These are phyloP conservation scores for Plectrocnemia conspersa DNA, from an alignment of 1,140 invertebrate species.

Conservation along the genomic window DNA sequence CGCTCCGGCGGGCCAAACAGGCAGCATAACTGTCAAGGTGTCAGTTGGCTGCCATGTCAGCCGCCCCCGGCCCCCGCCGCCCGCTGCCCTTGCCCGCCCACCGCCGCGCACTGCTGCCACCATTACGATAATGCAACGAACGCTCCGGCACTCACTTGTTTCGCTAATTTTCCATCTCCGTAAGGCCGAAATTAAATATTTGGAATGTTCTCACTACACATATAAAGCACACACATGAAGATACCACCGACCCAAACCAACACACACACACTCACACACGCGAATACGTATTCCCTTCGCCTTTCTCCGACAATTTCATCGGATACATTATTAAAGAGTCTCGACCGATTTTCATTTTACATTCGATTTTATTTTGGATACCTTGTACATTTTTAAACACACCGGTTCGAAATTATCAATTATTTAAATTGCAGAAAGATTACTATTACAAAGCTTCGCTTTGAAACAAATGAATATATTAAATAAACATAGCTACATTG, in stretches of 20 bases:
- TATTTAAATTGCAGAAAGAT: no score
- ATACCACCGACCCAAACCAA: background rate
- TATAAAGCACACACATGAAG: background rate
- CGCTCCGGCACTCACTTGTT: slow-evolving; percentile 22
- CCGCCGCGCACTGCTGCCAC: slow-evolving; percentile 14
- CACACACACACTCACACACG: background rate
- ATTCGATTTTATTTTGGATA: no score
- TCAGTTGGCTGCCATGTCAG: slow-evolving; percentile 37
- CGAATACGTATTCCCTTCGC: background rate
- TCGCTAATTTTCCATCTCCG: slow-evolving; percentile 28
- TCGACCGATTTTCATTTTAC: no score
- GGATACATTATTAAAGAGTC: no score
- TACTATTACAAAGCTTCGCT: no score
- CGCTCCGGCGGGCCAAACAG: slow-evolving; percentile 28
- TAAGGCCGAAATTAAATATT: slow-evolving; percentile 27
- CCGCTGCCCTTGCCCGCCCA: slow-evolving; percentile 4
- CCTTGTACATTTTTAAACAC: no score
- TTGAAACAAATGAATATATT: no score
- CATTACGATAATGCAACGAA: slow-evolving; percentile 34
- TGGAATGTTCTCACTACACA: slow-evolving; percentile 23
- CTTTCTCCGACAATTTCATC: no score
- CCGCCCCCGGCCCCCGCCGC: slow-evolving; percentile 15
- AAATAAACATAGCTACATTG: no score
- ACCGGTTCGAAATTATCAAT: no score
- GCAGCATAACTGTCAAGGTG: slow-evolving; percentile 36